Percentiles rank a stretch among this genome's conserved stretches.
Conservation (phyloP, 1,140 invertebrate genomes). For the Penaeus vannamei region DNA sequence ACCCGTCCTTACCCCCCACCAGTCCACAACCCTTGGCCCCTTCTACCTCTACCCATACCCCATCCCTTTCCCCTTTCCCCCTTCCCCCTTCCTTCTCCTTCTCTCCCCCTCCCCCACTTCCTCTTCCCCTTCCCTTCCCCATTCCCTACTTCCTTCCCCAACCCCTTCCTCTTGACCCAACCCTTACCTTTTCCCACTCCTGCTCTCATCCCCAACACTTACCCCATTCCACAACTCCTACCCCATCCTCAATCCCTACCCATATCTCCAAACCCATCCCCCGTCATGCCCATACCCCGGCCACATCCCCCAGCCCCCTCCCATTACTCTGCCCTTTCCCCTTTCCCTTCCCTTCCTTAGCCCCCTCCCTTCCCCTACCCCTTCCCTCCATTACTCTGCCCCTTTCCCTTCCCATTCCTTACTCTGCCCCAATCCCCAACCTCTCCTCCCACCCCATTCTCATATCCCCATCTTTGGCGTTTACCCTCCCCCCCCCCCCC, state of each 20-base stretch:
- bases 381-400: no score
- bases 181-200: no score
- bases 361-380: neutral
- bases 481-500: no score
- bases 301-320: neutral
- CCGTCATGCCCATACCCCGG: neutral
- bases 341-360: neutral
- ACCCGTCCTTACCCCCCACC: no score
- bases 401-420: neutral
- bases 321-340: neutral
- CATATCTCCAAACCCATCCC: no score
- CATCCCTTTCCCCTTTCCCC: neutral
- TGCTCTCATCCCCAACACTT: no score
- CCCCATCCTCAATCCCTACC: neutral
- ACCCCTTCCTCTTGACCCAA: no score
- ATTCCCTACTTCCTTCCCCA: neutral
- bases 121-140: neutral
- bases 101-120: neutral
- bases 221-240: neutral
- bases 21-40: no score
- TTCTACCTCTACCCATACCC: no score
- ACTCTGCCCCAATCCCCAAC: neutral
- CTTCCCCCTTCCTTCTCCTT: no score
- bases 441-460: neutral
- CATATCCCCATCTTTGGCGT: neutral